Percentiles rank a stretch among this genome's conserved stretches.
phyloP scores from a whole-genome alignment of 2,888 invertebrate species.

The Reticulitermes lucifugus region DNA sequence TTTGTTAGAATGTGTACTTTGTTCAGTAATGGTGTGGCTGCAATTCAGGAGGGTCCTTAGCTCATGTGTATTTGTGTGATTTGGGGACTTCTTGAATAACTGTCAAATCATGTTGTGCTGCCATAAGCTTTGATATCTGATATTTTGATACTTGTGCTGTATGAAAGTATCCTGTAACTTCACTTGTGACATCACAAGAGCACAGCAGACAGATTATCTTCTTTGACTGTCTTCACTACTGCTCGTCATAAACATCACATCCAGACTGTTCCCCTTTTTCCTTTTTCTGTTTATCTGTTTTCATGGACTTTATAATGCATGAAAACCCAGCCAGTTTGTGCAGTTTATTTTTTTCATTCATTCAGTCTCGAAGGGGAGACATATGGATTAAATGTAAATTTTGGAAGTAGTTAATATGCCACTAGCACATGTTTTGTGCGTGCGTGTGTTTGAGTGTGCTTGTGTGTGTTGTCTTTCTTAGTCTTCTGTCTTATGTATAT shows the following conservation, averaged over 20 bases:
- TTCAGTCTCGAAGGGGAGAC: not conserved
- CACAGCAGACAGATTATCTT: conserved; percentile 31
- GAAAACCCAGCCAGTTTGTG: not conserved
- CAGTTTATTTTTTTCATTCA: not conserved
- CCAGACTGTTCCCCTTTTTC: not conserved
- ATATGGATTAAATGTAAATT: not conserved
- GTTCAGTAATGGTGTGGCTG: conserved; percentile 33
- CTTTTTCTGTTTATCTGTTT: not conserved
- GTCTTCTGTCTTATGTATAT: not conserved
- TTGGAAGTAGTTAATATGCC: not conserved
- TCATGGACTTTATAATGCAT: not conserved
- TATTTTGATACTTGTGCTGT: not conserved
- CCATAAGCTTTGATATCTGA: conserved; percentile 12
- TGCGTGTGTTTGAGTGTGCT: not conserved
- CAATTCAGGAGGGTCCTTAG: conserved; percentile 13
- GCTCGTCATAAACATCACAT: not conserved
- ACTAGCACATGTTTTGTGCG: not conserved
- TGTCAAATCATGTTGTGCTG: conserved; percentile 22
- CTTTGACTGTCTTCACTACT: conserved; percentile 28
- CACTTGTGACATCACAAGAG: conserved; percentile 5
- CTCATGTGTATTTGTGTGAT: not conserved
- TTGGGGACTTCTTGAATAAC: conserved; percentile 34
- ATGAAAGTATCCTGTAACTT: not conserved
- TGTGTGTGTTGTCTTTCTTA: not conserved
- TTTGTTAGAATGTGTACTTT: conserved; percentile 39